Evolutionary conservation across 2,797 vertebrate genomes (phyloP), one percentile per base, ranked within the genome.

Genomic region (Sebastes hopkinsi): DNA sequence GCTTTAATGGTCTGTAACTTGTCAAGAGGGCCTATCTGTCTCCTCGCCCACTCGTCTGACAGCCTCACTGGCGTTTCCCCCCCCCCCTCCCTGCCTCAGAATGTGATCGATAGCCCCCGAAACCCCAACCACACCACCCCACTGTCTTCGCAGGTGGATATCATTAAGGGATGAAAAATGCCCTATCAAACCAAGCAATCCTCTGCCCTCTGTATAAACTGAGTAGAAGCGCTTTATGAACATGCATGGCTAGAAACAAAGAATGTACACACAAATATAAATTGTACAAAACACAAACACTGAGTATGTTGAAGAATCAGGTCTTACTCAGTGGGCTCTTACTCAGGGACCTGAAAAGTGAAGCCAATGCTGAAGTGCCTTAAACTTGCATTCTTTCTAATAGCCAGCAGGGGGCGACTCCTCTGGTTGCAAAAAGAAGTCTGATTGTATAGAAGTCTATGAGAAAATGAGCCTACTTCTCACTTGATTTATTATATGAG

Each of bases 1-100:
- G 89, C 94, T 89, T 91, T 91, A 90, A 93, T 91, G 89, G 90
- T 92, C 94, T 95, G 94, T 60, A 89, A 86, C 87, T 79, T 92
- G 92, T 95, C 93, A 95, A 84, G 82, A 82, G 64, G 68, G 64
- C 77, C 88, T 84, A 93, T 94, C 92, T 90, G 89, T 94, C 92
- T 93, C 84, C 87, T 88, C 66, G 13, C 90, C 86, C 79, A 79
- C 87, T 92, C 91, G 81, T 86, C 77, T 88, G 92, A 93, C 91
- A 93, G 90, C 71, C 83, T 80, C 46, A 54, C 81, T 83, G 80
- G 76, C 71, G 77, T 75, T 30, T 6, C 72, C 66, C 79, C 66
- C 80, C 58, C 13, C 13, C 13, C 13, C 13, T 70, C 67, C 54
- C 75, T 74, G 85, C 68, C 77, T 88, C 75, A 62, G 68, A 81